Base-by-base conservation (phyloP, 2,113 vertebrate genomes). In the Miniopterus natalensis region DNA sequence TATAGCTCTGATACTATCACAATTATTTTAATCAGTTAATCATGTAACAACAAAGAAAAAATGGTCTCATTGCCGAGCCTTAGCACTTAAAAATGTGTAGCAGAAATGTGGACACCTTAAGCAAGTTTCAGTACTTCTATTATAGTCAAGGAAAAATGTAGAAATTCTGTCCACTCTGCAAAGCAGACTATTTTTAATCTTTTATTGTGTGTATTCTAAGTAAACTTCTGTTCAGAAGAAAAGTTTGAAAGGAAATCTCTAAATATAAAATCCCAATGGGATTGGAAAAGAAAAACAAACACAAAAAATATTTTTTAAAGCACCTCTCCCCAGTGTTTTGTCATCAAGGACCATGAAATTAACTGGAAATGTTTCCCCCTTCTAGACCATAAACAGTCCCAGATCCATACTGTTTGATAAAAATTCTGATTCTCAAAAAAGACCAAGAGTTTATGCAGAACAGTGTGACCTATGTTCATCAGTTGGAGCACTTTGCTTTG, bases 381-480 rank as follows among this genome's bases (percentile, higher is more conserved):
- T 75, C 65, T 53, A 61, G 17, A 79, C 36, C 18, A 47, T 7
- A 11, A 80, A 51, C 20, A 80, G 21, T 87, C 29, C 14, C 55
- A 36, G 42, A 90, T 85, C 27, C 29, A 55, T 13, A 71, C 18
- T 86, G 45, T 55, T 71, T 61, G 14, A 90, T 88, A 68, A 87
- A 95, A 90, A 95, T 73, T 74, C 61, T 84, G 36, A 84, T 95
- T 87, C 21, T 94, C 40, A 68, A 11, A 87, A 86, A 8, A 92
- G 18, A 63, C 8, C 47, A 29, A 12, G 27, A 87, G 65, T 63
- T 71, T 74, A 80, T 92, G 42, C 29, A 31, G 9, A 68, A 51
- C 17, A 90, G 31, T 42, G 29, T 91, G 42, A 68, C 70, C 55
- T 90, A 8, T 20, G 12, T 83, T 77, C 14, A 61, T 88, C 31